Evolutionary conservation across 2,113 vertebrate genomes (phyloP).

Genomic region (Hippoglossus stenolepis): DNA sequence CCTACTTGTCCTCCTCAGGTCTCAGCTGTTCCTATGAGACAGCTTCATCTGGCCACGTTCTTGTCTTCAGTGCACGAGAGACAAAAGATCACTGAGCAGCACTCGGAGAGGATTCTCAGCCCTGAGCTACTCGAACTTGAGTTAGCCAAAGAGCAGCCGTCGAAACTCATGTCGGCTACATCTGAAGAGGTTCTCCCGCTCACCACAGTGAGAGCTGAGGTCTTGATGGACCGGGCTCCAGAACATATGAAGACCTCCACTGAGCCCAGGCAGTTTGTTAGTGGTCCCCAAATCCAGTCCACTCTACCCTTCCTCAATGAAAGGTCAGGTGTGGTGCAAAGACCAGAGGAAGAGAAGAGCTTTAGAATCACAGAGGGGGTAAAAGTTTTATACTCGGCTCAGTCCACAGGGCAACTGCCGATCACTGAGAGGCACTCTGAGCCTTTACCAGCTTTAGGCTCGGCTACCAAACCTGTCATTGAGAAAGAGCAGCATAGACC

Average conservation of each 20-base stretch:
- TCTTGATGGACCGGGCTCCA: constrained; percentile 37
- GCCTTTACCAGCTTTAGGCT: constrained; percentile 45
- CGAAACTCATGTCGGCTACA: constrained; percentile 68
- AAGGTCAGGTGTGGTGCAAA: constrained; percentile 13
- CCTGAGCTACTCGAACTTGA: constrained; percentile 70
- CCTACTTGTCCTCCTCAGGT: constrained; percentile 50
- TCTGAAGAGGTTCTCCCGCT: constrained; percentile 75
- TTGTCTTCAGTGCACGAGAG: constrained; percentile 79
- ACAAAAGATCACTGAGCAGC: constrained; percentile 78
- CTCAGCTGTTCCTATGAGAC: constrained; percentile 60
- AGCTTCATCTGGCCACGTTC: constrained; percentile 69
- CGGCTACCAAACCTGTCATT: constrained; percentile 14
- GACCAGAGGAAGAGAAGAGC: constrained; percentile 63
- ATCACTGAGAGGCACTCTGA: constrained; percentile 69
- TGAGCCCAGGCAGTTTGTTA: constrained; percentile 71
- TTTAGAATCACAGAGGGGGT: constrained; percentile 74
- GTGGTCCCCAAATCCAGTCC: constrained; percentile 67
- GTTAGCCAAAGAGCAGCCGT: constrained; percentile 56
- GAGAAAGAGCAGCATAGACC: constrained; percentile 52
- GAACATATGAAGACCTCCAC: constrained; percentile 35
- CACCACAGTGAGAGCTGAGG: constrained; percentile 54
- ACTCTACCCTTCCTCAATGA: constrained; percentile 68
- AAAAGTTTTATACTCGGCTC: constrained; percentile 73
- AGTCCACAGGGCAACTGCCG: constrained; percentile 57
- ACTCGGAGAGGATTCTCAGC: constrained; percentile 77